These are phyloP conservation scores for Drosophila pseudoobscura DNA, from an alignment of 1,140 invertebrate genomes.

Conservation along the genomic window DNA sequence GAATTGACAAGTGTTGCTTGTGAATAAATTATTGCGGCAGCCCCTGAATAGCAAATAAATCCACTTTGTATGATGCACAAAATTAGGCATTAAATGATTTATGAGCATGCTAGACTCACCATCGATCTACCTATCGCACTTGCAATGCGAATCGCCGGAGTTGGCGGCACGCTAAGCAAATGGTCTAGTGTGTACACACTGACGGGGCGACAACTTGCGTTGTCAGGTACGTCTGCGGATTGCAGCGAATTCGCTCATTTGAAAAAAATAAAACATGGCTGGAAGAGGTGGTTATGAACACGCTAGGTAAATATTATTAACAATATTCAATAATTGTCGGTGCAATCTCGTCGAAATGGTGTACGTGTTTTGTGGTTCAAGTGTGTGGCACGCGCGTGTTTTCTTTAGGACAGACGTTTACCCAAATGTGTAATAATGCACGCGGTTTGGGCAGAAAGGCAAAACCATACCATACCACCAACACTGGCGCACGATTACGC, in stretches of 20 bases:
- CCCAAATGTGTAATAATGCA: slow-evolving; percentile 67
- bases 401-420: slow-evolving; percentile 29
- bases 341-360: slow-evolving; percentile 35
- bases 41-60: no score
- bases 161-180: not conserved
- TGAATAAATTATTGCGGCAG: not conserved
- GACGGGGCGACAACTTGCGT: slow-evolving; percentile 37
- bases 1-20: slow-evolving; percentile 38
- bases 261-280: slow-evolving; percentile 84
- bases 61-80: no score
- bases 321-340: slow-evolving; percentile 56
- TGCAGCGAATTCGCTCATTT: slow-evolving; percentile 83
- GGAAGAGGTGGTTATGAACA: slow-evolving; percentile 83
- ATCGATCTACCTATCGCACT: no score
- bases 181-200: slow-evolving; percentile 61
- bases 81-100: no score
- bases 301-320: slow-evolving; percentile 83
- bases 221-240: slow-evolving; percentile 69
- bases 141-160: no score
- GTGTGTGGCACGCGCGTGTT: slow-evolving; percentile 27
- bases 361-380: slow-evolving; percentile 14
- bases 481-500: slow-evolving; percentile 26
- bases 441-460: slow-evolving; percentile 77
- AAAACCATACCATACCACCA: slow-evolving; percentile 39
- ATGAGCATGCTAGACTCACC: no score